phyloP scores from a whole-genome alignment of 2,888 invertebrate species.

The Acleris holmiana region DNA sequence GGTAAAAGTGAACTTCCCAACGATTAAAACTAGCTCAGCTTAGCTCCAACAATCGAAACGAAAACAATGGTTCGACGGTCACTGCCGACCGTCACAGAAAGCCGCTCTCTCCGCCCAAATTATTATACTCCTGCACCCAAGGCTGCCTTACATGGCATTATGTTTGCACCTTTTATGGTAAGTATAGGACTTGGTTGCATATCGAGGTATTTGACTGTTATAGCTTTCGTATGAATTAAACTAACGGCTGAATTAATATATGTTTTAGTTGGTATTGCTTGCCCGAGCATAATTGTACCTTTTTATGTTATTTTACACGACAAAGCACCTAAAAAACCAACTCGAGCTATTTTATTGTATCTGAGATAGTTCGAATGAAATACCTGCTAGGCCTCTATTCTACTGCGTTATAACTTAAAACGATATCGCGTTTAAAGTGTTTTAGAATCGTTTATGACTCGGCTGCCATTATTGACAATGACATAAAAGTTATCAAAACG shows the following conservation, averaged over 20 bases:
- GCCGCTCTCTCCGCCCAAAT: conserved; percentile 61
- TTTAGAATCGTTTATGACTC: too few relatives aligned
- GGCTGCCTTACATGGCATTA: conserved; percentile 1
- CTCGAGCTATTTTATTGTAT: too few relatives aligned
- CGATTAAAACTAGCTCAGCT: conserved; percentile 16
- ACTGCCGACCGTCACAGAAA: conserved; percentile 49
- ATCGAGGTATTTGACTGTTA: not conserved
- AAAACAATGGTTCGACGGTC: conserved; percentile 48
- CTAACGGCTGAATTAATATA: not conserved
- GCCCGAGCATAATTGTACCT: too few relatives aligned
- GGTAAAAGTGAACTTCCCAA: conserved; percentile 16
- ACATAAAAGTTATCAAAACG: too few relatives aligned
- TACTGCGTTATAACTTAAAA: too few relatives aligned
- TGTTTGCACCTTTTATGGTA: not conserved
- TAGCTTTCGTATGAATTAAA: not conserved
- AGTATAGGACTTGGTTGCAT: not conserved
- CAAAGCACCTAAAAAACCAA: too few relatives aligned
- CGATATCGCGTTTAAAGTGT: too few relatives aligned
- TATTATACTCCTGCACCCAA: conserved; percentile 46
- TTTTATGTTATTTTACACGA: too few relatives aligned
- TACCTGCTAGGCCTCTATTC: too few relatives aligned
- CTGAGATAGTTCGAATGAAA: too few relatives aligned
- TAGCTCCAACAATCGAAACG: conserved; percentile 29
- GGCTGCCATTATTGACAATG: too few relatives aligned
- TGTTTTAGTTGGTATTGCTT: too few relatives aligned